Percentiles rank a stretch among this genome's conserved stretches.
phyloP scores from a whole-genome alignment of 2,888 invertebrate species.

The Dasypogon diadema region DNA sequence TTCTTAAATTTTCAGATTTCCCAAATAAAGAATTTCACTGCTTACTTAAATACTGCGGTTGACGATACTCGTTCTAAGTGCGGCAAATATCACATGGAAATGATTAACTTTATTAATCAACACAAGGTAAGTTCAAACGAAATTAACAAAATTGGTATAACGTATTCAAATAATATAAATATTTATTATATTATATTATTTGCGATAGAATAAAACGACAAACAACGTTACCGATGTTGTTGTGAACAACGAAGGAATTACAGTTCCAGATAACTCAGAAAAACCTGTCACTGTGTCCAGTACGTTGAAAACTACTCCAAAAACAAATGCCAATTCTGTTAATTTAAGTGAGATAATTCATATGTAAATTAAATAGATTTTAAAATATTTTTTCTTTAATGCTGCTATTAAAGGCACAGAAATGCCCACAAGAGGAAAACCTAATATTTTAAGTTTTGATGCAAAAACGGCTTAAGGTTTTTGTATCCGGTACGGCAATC shows the following conservation, averaged over 20 bases:
- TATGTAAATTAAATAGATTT: conserved; percentile 3
- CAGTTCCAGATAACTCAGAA: background rate
- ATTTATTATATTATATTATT: too few relatives aligned
- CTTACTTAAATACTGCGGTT: conserved; percentile 26
- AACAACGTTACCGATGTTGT: background rate
- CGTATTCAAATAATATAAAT: too few relatives aligned
- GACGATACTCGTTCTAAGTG: conserved; percentile 47
- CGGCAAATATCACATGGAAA: conserved; percentile 26
- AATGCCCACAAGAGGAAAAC: conserved; percentile 51
- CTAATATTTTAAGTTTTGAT: conserved; percentile 55
- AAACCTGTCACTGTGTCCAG: background rate
- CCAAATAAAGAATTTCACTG: conserved; percentile 44
- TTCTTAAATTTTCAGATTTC: conserved; percentile 43
- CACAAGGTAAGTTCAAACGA: conserved; percentile 7
- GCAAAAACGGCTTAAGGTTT: conserved; percentile 43
- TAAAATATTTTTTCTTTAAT: conserved; percentile 15
- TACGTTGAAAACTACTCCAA: conserved; percentile 3
- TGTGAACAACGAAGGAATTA: background rate
- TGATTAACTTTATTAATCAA: conserved; percentile 19
- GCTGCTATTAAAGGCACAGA: conserved; percentile 28
- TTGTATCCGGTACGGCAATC: conserved; percentile 21
- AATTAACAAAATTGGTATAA: too few relatives aligned
- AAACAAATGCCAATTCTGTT: background rate
- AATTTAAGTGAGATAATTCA: background rate
- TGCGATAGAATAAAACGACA: background rate